These are phyloP conservation scores for Microchrysa polita DNA, from an alignment of 2,888 invertebrate species.

Conservation along the genomic window DNA sequence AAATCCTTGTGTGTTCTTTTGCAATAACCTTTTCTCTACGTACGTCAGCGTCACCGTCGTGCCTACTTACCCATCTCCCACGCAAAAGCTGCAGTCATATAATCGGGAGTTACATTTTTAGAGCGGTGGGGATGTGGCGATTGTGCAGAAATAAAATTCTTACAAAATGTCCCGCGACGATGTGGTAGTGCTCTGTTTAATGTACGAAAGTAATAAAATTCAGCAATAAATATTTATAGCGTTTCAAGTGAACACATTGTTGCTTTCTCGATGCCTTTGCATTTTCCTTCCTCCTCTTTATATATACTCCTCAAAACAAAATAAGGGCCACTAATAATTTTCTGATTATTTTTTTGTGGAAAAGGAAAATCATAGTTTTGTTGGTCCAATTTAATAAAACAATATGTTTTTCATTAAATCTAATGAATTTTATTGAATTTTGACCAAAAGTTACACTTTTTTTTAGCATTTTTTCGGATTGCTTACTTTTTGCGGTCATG, in stretches of 20 bases:
- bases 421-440: no score
- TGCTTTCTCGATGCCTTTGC: slow-evolving; percentile 43
- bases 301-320: no score
- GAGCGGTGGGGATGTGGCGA: slow-evolving; percentile 32
- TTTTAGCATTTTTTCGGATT: no score
- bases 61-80: slow-evolving; percentile 12
- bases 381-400: no score
- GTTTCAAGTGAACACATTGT: slow-evolving; percentile 46
- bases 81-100: slow-evolving; percentile 15
- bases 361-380: no score
- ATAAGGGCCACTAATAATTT: no score
- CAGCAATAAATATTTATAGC: slow-evolving; percentile 49
- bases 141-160: slow-evolving; percentile 36
- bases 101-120: slow-evolving; percentile 19
- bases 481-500: no score
- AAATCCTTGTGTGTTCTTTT: slow-evolving; percentile 36
- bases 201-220: slow-evolving; percentile 49
- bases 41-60: slow-evolving; percentile 26
- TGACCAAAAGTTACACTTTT: no score
- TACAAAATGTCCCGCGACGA: slow-evolving; percentile 42
- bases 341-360: no score
- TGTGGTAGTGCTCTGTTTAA: slow-evolving; percentile 47
- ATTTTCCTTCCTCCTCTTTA: background rate
- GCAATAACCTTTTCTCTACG: slow-evolving; percentile 31
- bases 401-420: no score